A percentile compares a stretch with the other conserved stretches of the same genome.
Evolutionary conservation across 2,888 invertebrate species (phyloP).

Genomic region (Esperia sulphurella): DNA sequence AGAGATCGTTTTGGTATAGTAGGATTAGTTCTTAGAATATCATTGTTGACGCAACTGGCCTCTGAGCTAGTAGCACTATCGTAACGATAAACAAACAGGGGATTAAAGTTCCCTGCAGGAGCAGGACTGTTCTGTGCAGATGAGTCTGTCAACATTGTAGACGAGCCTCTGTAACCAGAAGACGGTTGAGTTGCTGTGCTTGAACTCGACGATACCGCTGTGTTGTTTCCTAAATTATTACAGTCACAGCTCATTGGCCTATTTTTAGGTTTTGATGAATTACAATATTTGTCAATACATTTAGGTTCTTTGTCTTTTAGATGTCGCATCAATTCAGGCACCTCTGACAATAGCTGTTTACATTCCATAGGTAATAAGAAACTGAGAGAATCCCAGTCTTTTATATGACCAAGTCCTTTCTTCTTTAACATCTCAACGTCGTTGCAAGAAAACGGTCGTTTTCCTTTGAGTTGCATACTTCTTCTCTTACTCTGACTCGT

Average conservation of each 20-base stretch:
- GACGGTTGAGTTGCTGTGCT: slow-evolving; percentile 89
- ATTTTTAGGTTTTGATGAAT: slow-evolving; percentile 74
- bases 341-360: slow-evolving; percentile 86
- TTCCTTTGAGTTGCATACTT: slow-evolving; percentile 59
- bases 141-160: slow-evolving; percentile 89
- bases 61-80: slow-evolving; percentile 87
- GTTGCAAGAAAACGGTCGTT: slow-evolving; percentile 87
- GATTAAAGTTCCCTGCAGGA: slow-evolving; percentile 81
- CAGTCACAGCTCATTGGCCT: slow-evolving; percentile 81
- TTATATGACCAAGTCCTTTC: slow-evolving; percentile 90
- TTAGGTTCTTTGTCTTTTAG: slow-evolving; percentile 76
- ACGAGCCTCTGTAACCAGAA: slow-evolving; percentile 92
- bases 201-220: slow-evolving; percentile 82
- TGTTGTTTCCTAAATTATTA: slow-evolving; percentile 74
- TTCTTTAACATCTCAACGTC: slow-evolving; percentile 90
- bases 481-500: slow-evolving; percentile 58
- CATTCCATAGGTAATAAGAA: slow-evolving; percentile 93
- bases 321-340: slow-evolving; percentile 86
- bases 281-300: slow-evolving; percentile 65
- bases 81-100: slow-evolving; percentile 90
- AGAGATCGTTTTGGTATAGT: slow-evolving; percentile 84
- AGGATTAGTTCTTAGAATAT: slow-evolving; percentile 67
- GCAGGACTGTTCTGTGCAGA: slow-evolving; percentile 84
- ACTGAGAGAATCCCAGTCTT: slow-evolving; percentile 96
- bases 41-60: slow-evolving; percentile 83